Base-by-base conservation (phyloP, 1,140 invertebrate genomes). In the Microplitis demolitor region DNA sequence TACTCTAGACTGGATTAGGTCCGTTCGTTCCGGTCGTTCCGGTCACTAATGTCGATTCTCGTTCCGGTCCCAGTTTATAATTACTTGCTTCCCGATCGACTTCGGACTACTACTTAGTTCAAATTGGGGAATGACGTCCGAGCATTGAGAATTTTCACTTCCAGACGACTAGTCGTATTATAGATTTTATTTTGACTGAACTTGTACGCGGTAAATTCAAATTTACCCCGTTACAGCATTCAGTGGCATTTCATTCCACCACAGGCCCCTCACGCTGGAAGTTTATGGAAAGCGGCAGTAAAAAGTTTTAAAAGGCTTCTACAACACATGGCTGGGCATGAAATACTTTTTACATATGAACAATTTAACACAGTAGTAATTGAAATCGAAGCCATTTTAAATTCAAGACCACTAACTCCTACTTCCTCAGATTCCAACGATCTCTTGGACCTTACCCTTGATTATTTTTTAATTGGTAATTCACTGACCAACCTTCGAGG, bases 191-290 rank as follows among this genome's bases (percentile, higher is more conserved):
- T n/a, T n/a, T n/a, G n/a, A n/a, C n/a, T n/a, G n/a, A n/a, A n/a
- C n/a, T n/a, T n/a, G n/a, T n/a, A n/a, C n/a, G n/a, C n/a, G n/a
- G n/a, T n/a, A 58, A 16, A 13, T 74, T 13, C 68, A 71, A 53
- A 16, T 24, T 37, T 33, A 45, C 50, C 6, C 37, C 9, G 33
- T 11, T 51, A 24, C 24, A 14, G 39, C n/a, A 78, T 81, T 24
- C 31, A 73, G 6, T 84, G 81, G 80, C 72, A 79, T 56, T 84
- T 83, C 60, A 81, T 75, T 69, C 82, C 80, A 1, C 80, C 83
- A 6, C 50, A 63, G 11, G 74, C 80, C n/a, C 81, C 81, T 5
- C 77, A 84, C 58, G 79, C 81, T 63, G 80, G 84, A 53, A 80
- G 82, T 11, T 45, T 76, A 4, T 84, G 83, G 78, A 83, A 85